Evolutionary conservation across 2,113 vertebrate genomes (phyloP), one percentile per base, ranked within the genome.

Genomic region (Oreochromis spilurus): DNA sequence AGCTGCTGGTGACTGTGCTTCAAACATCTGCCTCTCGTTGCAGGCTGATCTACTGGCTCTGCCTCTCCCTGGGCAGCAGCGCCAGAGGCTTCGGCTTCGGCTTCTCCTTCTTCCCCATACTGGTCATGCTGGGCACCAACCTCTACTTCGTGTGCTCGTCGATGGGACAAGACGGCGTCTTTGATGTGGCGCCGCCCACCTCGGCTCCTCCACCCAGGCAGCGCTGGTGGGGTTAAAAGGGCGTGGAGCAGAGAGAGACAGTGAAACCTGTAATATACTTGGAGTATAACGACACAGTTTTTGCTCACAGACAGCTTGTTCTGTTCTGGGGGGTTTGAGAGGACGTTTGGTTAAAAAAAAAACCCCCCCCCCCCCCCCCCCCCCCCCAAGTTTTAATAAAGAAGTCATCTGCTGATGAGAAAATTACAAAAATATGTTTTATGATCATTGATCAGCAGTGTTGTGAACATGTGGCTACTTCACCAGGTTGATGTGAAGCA

Each of bases 31-130:
- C 36, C 17, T 26, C 3, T 24, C 9, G 1, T 48, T 19, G 3
- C 95, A 99, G 98, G 95, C 88, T 99, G 82, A 94, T 98, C 43
- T 98, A 97, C 94, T 99, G 98, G 98, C 84, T 97, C 52, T 97
- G 97, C 4, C 97, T 97, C 0, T 96, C 96, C 5, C 91, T 98
- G 6, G 94, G 96, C 7, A 97, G 97, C 92, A 97, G 96, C 19
- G 94, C 97, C 94, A 94, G 97, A 0, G 95, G 94, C 9, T 94
- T 99, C 0, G 98, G 98, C n/a, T 98, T 97, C 4, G 95, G 97
- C 81, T 90, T 99, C 89, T 98, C 97, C 5, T 98, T 98, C 94
- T 89, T 98, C 88, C 98, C 98, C 0, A 92, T 97, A 2, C 88
- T 98, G 84, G 93, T 94, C 82, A 98, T 99, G 96, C 93, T 98